phyloP scores from a whole-genome alignment of 2,113 vertebrate species.

The Mesembrinibis cayennensis region DNA sequence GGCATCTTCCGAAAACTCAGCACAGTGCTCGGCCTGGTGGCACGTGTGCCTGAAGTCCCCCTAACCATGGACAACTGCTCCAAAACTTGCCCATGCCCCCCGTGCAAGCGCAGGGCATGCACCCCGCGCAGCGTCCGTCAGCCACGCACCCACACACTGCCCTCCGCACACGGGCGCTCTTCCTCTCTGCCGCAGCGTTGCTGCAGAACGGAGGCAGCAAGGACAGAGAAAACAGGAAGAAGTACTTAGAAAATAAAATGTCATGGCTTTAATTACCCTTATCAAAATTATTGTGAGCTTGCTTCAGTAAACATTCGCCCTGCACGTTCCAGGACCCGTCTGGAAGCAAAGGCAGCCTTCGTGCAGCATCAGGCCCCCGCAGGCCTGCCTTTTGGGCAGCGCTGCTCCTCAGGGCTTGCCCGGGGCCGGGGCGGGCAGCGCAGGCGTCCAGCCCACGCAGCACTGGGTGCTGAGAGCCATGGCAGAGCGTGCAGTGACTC shows the following conservation, averaged over 20 bases:
- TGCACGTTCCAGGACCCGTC: rapidly evolving
- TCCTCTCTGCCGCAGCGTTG: background rate
- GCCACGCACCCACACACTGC: background rate
- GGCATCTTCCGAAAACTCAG: background rate
- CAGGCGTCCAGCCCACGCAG: background rate
- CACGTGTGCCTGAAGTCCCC: background rate
- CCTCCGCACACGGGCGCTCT: rapidly evolving
- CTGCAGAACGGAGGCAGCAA: background rate
- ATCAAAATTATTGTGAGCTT: background rate
- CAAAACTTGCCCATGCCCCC: background rate
- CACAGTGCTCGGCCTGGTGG: background rate
- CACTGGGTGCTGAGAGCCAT: background rate
- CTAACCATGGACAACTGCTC: no score
- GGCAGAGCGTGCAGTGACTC: background rate
- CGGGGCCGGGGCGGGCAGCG: background rate
- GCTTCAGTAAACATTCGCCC: background rate
- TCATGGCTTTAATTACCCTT: background rate
- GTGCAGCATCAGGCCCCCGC: background rate
- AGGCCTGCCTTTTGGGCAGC: background rate
- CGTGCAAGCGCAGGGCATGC: rapidly evolving
- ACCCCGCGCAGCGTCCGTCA: background rate
- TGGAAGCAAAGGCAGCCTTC: background rate
- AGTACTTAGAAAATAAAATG: background rate
- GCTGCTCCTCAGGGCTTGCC: background rate
- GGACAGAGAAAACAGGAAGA: background rate